Evolutionary conservation across 2,888 invertebrate species (phyloP).

Genomic region (Azorinus chamasolen): DNA sequence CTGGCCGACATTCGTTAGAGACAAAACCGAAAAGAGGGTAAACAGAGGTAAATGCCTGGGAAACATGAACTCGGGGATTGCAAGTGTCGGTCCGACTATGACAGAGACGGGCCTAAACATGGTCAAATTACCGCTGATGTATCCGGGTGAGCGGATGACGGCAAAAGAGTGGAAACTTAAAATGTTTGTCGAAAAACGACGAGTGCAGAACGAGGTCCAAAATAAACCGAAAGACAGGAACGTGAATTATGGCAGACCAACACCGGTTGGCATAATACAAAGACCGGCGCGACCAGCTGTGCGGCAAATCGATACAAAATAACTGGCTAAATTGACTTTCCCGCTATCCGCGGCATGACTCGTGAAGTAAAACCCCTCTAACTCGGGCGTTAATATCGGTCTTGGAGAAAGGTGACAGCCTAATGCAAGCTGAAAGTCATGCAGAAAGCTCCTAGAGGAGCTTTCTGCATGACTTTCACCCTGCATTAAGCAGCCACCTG

Average conservation of each 20-base stretch:
- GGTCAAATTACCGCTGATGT: constrained; percentile 18
- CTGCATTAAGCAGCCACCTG: no score
- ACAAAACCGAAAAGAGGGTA: constrained; percentile 38
- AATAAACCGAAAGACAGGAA: constrained; percentile 64
- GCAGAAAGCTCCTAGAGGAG: no score
- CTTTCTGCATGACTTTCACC: no score
- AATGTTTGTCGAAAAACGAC: constrained; percentile 41
- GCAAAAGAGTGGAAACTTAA: constrained; percentile 42
- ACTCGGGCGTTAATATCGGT: no score
- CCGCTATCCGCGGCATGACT: no score
- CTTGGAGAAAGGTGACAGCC: no score
- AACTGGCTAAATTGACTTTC: no score
- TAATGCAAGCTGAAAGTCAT: no score
- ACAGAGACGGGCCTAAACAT: neutral
- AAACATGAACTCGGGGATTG: neutral
- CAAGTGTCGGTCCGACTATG: neutral
- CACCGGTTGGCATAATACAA: constrained; percentile 59
- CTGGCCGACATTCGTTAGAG: constrained; percentile 33
- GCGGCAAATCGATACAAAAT: constrained; percentile 25
- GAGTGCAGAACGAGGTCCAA: constrained; percentile 47
- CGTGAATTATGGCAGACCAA: constrained; percentile 68
- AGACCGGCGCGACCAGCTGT: constrained; percentile 56
- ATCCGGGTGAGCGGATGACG: constrained; percentile 42
- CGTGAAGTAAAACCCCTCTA: no score
- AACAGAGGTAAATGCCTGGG: constrained; percentile 6